Evolutionary conservation across 2,113 vertebrate genomes (phyloP).

Genomic region (Carassius carassius): DNA sequence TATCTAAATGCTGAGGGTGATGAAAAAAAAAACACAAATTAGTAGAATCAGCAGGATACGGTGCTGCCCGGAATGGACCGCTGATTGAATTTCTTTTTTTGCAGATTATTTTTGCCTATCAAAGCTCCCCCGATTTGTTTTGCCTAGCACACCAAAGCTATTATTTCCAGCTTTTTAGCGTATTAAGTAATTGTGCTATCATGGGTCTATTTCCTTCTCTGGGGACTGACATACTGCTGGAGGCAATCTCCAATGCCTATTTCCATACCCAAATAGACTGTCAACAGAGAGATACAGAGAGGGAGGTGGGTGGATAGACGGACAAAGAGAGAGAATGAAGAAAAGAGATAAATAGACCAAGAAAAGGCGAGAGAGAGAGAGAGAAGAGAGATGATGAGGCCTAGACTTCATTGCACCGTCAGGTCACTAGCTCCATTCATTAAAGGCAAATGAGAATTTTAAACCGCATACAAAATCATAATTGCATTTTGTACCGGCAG

Average conservation of each 20-base stretch:
- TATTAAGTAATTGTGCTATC: slow-evolving; percentile 69
- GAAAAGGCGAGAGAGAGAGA: slow-evolving; percentile 42
- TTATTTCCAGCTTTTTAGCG: slow-evolving; percentile 51
- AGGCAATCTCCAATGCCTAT: slow-evolving; percentile 69
- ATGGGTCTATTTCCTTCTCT: slow-evolving; percentile 70
- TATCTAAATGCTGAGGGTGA: slow-evolving; percentile 13
- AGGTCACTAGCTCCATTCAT: slow-evolving; percentile 66
- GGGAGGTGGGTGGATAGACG: background rate
- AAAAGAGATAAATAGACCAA: slow-evolving; percentile 48
- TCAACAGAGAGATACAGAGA: slow-evolving; percentile 51
- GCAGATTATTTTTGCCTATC: slow-evolving; percentile 15
- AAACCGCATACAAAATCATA: slow-evolving; percentile 65
- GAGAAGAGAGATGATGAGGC: slow-evolving; percentile 52
- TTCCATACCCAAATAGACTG: slow-evolving; percentile 76
- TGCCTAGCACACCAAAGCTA: slow-evolving; percentile 45
- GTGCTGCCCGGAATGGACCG: slow-evolving; percentile 20
- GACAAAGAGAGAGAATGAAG: slow-evolving; percentile 32
- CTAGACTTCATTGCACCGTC: slow-evolving; percentile 60
- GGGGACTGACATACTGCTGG: slow-evolving; percentile 66
- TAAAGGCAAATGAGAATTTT: slow-evolving; percentile 65
- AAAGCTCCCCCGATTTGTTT: slow-evolving; percentile 37
- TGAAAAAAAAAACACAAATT: slow-evolving; percentile 50
- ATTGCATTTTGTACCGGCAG: slow-evolving; percentile 68
- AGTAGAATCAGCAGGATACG: slow-evolving; percentile 49
- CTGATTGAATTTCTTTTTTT: slow-evolving; percentile 56